Evolutionary conservation across 2,113 vertebrate species (phyloP), one percentile per base, ranked within the genome.

Genomic region (Agapornis roseicollis): DNA sequence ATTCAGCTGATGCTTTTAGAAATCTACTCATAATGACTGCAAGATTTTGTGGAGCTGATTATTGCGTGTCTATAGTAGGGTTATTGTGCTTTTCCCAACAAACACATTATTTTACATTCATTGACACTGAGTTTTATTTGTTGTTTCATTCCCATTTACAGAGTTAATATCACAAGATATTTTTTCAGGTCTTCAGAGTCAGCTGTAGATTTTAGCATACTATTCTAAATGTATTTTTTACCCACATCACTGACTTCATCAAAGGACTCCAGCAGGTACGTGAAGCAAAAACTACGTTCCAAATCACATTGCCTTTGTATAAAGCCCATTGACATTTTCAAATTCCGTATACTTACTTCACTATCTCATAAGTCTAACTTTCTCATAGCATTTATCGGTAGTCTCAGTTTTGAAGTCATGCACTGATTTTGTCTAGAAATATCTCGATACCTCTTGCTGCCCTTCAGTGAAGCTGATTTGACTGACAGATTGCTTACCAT

Each of bases 1-100:
- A 81, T 71, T 64, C 73, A 90, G 83, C 27, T 87, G 61, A 76
- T 94, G 86, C 61, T 94, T 93, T 95, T 29, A 95, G 92, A 91
- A 92, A 85, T 83, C 65, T 84, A 23, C 72, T 79, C 55, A 17
- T 93, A 89, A 89, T 69, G 65, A 71, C 89, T 94, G 81, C 35
- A 85, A 82, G 52, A 86, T 79, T 78, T 87, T 94, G 68, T 52
- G 76, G 56, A 89, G 39, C 69, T 88, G 83, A 64, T 88, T 97
- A 80, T 39, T 66, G 46, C 90, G 72, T 42, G 39, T 80, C 64
- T 92, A 13, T 39, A 78, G 60, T 46, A 84, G 37, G 28, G 20
- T 92, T 88, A 93, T 70, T 74, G 55, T 78, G 81, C 37, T 82
- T 93, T 88, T 56, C n/a, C 65, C 37, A 81, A 80, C 13, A 83